phyloP scores from a whole-genome alignment of 2,797 vertebrate genomes.

The Corythornis leucogaster region DNA sequence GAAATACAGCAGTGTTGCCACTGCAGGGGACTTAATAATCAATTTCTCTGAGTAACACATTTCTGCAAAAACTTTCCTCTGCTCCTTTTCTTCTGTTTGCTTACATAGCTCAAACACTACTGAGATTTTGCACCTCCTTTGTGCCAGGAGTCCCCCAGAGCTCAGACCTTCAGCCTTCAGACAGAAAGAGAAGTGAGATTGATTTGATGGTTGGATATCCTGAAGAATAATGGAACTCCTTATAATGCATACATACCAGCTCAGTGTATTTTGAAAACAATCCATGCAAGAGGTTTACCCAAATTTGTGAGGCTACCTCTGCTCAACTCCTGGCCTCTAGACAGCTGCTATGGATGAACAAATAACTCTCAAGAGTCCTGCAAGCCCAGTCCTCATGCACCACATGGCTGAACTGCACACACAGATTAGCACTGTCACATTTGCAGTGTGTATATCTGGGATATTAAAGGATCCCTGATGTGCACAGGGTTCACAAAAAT shows the following conservation, averaged over 20 bases:
- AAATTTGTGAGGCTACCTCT: background rate
- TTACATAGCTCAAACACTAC: background rate
- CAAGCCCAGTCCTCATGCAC: background rate
- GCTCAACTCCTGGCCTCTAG: background rate
- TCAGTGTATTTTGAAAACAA: background rate
- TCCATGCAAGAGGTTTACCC: background rate
- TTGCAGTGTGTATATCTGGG: background rate
- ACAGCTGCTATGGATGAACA: background rate
- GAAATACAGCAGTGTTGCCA: background rate
- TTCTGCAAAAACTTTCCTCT: background rate
- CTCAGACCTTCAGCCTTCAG: background rate
- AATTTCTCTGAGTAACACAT: accelerated
- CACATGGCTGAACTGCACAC: background rate
- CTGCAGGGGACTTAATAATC: background rate
- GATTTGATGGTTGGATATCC: background rate
- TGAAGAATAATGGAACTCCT: background rate
- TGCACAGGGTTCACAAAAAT: background rate
- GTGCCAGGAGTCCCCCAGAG: background rate
- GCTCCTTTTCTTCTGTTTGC: background rate
- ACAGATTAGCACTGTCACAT: background rate
- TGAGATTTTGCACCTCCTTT: background rate
- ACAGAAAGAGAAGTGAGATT: background rate
- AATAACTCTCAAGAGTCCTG: background rate
- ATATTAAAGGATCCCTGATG: background rate
- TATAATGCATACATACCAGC: accelerated